Evolutionary conservation across 92 coral and sea anemone genomes (phyloP).

Genomic region (Nematostella vectensis): DNA sequence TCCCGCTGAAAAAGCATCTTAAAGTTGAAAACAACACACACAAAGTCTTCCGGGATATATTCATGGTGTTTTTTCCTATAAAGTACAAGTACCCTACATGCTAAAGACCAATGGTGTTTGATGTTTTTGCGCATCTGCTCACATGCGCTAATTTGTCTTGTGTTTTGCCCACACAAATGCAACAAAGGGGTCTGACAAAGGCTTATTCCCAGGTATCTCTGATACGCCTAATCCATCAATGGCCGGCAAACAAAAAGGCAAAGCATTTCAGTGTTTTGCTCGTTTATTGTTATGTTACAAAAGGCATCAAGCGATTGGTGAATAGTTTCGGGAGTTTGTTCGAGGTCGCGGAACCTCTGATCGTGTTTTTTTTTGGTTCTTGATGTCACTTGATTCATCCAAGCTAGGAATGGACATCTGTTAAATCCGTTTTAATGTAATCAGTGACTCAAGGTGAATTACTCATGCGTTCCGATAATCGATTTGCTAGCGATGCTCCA

Average conservation of each 20-base stretch:
- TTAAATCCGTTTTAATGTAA: conserved; percentile 11
- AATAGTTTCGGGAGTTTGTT: neutral
- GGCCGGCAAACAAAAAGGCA: neutral
- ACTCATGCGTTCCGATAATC: neutral
- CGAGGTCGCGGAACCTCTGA: neutral
- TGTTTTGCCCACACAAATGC: neutral
- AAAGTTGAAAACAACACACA: no score
- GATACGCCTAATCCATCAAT: neutral
- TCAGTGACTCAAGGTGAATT: conserved; percentile 2
- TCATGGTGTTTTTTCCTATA: no score
- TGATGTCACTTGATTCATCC: no score
- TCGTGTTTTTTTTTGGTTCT: no score
- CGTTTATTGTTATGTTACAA: neutral
- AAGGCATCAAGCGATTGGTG: neutral
- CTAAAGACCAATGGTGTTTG: no score
- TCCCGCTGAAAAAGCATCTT: no score
- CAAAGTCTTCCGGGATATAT: no score
- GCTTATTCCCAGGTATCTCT: neutral
- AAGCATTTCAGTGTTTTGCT: neutral
- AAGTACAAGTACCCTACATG: no score
- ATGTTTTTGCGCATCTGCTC: conserved; percentile 15
- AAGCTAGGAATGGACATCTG: conserved; percentile 32
- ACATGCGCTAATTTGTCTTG: conserved; percentile 4
- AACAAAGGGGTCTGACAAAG: neutral
- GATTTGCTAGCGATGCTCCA: neutral